These are phyloP conservation scores for Brachypterus glaber DNA, from an alignment of 2,888 invertebrate genomes.

Conservation along the genomic window DNA sequence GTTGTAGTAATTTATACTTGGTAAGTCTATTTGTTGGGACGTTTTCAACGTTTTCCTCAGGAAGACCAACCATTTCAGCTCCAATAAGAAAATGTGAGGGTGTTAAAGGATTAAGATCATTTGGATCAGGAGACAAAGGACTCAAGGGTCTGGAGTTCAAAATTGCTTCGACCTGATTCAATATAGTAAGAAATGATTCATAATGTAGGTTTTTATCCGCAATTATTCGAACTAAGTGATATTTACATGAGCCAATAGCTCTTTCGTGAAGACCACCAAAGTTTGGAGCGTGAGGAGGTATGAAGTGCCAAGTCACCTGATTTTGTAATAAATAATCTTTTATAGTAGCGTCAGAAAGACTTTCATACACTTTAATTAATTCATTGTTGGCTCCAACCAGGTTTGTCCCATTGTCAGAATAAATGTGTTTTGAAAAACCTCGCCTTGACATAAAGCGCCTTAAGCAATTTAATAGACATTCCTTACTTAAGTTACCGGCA, in stretches of 20 bases:
- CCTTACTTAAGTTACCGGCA: slow-evolving; percentile 10
- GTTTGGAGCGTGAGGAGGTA: too few species aligned
- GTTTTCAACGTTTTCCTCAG: slow-evolving; percentile 1
- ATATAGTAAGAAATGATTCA: too few species aligned
- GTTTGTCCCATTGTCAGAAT: slow-evolving; percentile 16
- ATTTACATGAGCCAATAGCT: too few species aligned
- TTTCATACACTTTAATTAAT: too few species aligned
- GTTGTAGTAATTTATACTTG: not conserved
- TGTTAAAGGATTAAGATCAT: slow-evolving; percentile 17
- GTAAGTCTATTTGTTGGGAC: slow-evolving; percentile 1
- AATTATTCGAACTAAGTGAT: too few species aligned
- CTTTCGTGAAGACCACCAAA: too few species aligned
- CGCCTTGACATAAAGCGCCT: slow-evolving; percentile 15
- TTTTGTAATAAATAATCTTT: too few species aligned
- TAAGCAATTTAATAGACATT: slow-evolving; percentile 12
- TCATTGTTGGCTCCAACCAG: slow-evolving; percentile 15
- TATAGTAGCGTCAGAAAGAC: too few species aligned
- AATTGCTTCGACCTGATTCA: slow-evolving; percentile 17
- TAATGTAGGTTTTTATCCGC: too few species aligned
- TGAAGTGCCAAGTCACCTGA: too few species aligned
- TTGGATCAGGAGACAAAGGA: slow-evolving; percentile 16
- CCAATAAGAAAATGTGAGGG: slow-evolving; percentile 24
- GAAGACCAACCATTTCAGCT: slow-evolving; percentile 10
- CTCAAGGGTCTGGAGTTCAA: slow-evolving; percentile 18
- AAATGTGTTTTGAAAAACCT: slow-evolving; percentile 10